Base-by-base conservation (phyloP, 2,888 invertebrate species). In the Pseudoips prasinana region DNA sequence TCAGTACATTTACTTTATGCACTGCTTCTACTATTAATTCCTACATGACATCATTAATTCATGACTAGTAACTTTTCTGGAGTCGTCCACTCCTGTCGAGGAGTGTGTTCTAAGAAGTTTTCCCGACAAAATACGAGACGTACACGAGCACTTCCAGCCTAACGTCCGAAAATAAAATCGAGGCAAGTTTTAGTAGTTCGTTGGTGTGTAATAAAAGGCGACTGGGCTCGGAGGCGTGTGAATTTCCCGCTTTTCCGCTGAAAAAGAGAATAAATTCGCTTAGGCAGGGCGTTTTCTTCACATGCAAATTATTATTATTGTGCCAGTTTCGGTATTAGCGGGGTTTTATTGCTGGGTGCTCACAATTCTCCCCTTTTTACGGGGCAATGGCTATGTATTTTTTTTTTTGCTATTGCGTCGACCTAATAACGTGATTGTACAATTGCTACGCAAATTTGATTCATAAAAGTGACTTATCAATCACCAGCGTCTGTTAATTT, bases 301-400 rank as follows among this genome's bases (percentile, higher is more conserved):
- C 70, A 76, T 75, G 75, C 77, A 76, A 75, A 77, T 77, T 74
- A 76, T 77, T 74, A 73, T 77, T 75, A 75, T 77, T 74, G 73
- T 69, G 69, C 72, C 68, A 60, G 65, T 64, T 64, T 42, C 56
- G 56, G 72, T 69, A 76, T 77, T 76, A 75, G 70, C 64, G 58
- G 60, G 62, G 56, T 70, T 71, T 70, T 71, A 72, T 67, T 59
- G 61, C 58, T 37, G 49, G 54, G 53, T 46, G 57, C 50, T 41
- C 43, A 39, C 43, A 42, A 57, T 55, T 29, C 39, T 47, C 49
- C 45, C 41, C 51, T 58, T 50, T 64, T 60, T 51, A 56, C 55
- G 53, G 54, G 39, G 46, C 42, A 52, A 49, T 46, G 49, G 44
- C 41, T 33, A 33, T 53, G 56, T 58, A 42, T 62, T 56, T 60